Evolutionary conservation across 2,888 invertebrate genomes (phyloP).

Genomic region (Sacculina carcini): DNA sequence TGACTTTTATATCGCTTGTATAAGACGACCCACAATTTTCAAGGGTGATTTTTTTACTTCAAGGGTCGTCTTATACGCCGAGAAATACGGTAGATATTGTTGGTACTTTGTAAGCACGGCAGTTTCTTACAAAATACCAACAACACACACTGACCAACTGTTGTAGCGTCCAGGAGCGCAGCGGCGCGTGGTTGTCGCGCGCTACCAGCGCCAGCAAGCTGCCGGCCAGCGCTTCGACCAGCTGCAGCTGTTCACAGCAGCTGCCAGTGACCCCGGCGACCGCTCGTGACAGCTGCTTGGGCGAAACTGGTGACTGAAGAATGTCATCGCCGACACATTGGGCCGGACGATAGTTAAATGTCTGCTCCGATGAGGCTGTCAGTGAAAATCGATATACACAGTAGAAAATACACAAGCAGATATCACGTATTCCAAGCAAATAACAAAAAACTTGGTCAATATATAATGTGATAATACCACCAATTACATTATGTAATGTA

Average conservation of each 20-base stretch:
- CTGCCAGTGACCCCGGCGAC: not conserved
- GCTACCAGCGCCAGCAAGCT: slow-evolving; percentile 29
- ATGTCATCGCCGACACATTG: not conserved
- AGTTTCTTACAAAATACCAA: slow-evolving; percentile 4
- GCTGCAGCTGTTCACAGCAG: slow-evolving; percentile 19
- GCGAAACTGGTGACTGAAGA: not conserved
- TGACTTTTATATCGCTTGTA: too few relatives aligned
- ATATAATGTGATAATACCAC: too few relatives aligned
- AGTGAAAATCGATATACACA: too few relatives aligned
- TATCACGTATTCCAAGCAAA: too few relatives aligned
- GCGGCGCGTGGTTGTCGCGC: slow-evolving; percentile 22
- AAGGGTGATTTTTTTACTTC: too few relatives aligned
- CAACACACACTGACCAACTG: slow-evolving; percentile 26
- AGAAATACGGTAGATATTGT: too few relatives aligned
- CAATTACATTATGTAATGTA: too few relatives aligned
- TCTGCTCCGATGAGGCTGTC: not conserved
- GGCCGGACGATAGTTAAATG: not conserved
- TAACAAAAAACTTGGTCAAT: too few relatives aligned
- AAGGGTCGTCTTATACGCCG: too few relatives aligned
- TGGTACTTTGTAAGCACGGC: too few relatives aligned
- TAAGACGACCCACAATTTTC: too few relatives aligned
- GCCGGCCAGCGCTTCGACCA: slow-evolving; percentile 32
- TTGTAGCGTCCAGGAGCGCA: slow-evolving; percentile 33
- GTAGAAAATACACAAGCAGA: too few relatives aligned
- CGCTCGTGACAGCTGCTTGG: not conserved